These are phyloP conservation scores for Beris morrisii DNA, from an alignment of 2,888 invertebrate genomes.

Conservation along the genomic window DNA sequence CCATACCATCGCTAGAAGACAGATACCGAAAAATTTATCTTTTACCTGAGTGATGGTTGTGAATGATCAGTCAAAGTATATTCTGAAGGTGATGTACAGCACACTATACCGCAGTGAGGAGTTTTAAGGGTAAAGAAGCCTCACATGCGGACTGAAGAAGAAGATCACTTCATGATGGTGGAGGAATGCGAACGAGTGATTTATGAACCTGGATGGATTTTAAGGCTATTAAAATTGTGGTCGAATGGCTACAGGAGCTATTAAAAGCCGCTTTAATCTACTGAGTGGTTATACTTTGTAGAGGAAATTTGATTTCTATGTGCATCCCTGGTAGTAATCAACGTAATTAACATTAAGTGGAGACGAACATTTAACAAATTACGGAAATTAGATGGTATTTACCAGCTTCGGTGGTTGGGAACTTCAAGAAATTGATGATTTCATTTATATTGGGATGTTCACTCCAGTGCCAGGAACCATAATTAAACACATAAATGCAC, in stretches of 20 bases:
- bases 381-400: too few species aligned
- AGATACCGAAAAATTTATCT: constrained; percentile 28
- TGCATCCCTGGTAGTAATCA: too few species aligned
- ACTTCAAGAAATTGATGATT: too few species aligned
- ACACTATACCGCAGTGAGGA: neutral
- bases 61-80: constrained; percentile 11
- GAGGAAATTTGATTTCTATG: neutral
- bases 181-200: constrained; percentile 6
- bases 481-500: too few species aligned
- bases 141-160: neutral
- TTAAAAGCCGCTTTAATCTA: constrained; percentile 24
- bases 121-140: too few species aligned
- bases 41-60: constrained; percentile 22
- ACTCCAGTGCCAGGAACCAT: too few species aligned
- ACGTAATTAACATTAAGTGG: too few species aligned
- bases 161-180: neutral
- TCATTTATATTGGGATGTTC: neutral
- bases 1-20: constrained; percentile 9
- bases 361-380: too few species aligned
- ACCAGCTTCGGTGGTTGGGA: too few species aligned
- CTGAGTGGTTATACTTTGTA: constrained; percentile 3
- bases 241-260: constrained; percentile 11
- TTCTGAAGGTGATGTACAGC: neutral
- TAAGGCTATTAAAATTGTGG: constrained; percentile 26
- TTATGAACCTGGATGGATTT: constrained; percentile 19